These are phyloP conservation scores for Sebastolobus alascanus DNA, from an alignment of 2,797 vertebrate species.

Conservation along the genomic window DNA sequence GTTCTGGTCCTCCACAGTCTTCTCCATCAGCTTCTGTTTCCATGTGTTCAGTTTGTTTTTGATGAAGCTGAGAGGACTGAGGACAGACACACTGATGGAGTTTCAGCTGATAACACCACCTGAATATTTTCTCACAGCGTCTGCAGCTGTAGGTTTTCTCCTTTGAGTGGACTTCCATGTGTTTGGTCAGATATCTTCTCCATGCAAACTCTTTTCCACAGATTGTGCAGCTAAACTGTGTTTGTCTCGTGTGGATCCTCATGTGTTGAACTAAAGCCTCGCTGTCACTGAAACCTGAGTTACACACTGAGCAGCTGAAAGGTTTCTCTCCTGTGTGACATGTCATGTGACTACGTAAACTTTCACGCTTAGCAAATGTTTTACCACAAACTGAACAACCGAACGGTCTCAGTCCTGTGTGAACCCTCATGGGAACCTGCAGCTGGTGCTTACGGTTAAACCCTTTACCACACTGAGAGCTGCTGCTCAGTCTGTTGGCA, in stretches of 20 bases:
- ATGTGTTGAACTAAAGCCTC: no score
- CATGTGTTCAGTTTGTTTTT: background rate
- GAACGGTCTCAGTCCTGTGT: background rate
- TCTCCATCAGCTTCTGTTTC: slow-evolving; percentile 6
- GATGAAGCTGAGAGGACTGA: background rate
- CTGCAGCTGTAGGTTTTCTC: slow-evolving; percentile 21
- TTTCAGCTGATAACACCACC: background rate
- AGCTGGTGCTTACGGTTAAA: background rate
- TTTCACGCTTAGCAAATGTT: no score
- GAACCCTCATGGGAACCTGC: slow-evolving; percentile 2
- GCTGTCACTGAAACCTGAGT: no score
- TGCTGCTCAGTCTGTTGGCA: background rate
- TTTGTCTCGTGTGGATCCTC: no score
- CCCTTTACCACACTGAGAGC: background rate
- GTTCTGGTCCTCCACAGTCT: no score
- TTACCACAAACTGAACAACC: slow-evolving; percentile 20
- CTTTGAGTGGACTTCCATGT: slow-evolving; percentile 40
- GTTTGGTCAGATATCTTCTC: slow-evolving; percentile 47
- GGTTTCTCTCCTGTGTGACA: no score
- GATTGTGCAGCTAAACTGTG: no score
- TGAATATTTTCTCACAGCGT: slow-evolving; percentile 2
- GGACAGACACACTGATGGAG: background rate
- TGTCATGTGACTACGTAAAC: no score
- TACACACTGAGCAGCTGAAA: no score
- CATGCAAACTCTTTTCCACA: slow-evolving; percentile 58